A percentile compares a stretch with the other conserved stretches of the same genome.
Evolutionary conservation across 2,113 vertebrate species (phyloP).

Genomic region (Columba livia): DNA sequence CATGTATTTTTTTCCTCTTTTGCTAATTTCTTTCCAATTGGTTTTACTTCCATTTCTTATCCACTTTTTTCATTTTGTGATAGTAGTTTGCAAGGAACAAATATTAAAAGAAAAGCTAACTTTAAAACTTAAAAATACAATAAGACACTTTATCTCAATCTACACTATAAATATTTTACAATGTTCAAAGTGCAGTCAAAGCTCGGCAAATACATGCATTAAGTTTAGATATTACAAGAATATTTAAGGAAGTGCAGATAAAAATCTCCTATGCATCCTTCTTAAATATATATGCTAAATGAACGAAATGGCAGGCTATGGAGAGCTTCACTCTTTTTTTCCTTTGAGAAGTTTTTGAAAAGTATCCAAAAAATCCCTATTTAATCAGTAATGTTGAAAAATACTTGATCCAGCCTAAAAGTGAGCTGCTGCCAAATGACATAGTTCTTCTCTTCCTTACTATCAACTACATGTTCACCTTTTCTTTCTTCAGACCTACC

Average conservation of each 20-base stretch:
- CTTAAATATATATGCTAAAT: background rate
- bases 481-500: background rate
- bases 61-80: background rate
- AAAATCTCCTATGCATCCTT: background rate
- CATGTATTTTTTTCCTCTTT: background rate
- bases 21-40: background rate
- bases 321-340: background rate
- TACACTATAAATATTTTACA: background rate
- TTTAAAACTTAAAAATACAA: background rate
- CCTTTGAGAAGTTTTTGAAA: background rate
- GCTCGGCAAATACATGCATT: background rate
- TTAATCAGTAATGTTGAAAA: background rate
- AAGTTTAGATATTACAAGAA: background rate
- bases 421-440: background rate
- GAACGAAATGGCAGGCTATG: background rate
- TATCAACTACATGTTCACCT: rapidly evolving
- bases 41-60: background rate
- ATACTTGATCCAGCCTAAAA: background rate
- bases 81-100: background rate
- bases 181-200: background rate
- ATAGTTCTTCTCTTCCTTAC: background rate
- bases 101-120: background rate
- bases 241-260: background rate
- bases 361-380: background rate
- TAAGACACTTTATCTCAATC: background rate